Base-by-base conservation (phyloP, 2,113 vertebrate species). In the Stigmatopora argus region DNA sequence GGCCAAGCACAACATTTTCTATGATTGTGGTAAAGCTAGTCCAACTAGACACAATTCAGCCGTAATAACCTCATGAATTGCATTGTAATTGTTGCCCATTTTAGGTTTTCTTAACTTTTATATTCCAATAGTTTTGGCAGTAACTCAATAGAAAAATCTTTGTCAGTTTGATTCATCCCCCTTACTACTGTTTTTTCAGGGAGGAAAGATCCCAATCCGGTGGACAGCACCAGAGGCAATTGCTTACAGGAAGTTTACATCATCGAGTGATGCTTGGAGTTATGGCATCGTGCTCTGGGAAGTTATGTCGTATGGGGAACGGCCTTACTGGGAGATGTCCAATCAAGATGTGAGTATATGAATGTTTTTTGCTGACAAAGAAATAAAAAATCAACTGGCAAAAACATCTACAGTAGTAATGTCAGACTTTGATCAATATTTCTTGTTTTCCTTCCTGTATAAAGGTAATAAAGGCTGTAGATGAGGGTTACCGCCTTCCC, bases 271-370 rank as follows among this genome's bases (percentile, higher is more conserved):
- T 0, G 96, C 94, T 0, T 98, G 96, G 96, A 97, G 96, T 85
- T 98, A 98, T 0, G 96, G 96, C 60, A 98, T 98, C 64, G 96
- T 98, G 58, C 93, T 98, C 49, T 98, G 96, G 96, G 96, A 98
- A 82, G 96, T 98, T 86, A 96, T 98, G 95, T 97, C 96, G 12
- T 98, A 98, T 3, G 96, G 96, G 72, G 96, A 98, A 75, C 92
- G 96, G 73, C 96, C 96, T 57, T 98, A 98, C 86, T 98, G 96
- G 96, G 96, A 98, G 82, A 98, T 98, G 96, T 98, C 96, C 87
- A 98, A 98, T 90, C 96, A 98, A 88, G 96, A 98, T 82, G 96
- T 98, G 84, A 97, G 96, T 95, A 80, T 34, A 15, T 15, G 12
- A 61, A 46, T 48, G 35, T 13, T 35, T 15, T 23, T 31, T 31